Percentiles rank a stretch among this genome's conserved stretches.
These are phyloP conservation scores for Pterobdella sp. DNA, from an alignment of 2,888 invertebrate species.

Conservation along the genomic window DNA sequence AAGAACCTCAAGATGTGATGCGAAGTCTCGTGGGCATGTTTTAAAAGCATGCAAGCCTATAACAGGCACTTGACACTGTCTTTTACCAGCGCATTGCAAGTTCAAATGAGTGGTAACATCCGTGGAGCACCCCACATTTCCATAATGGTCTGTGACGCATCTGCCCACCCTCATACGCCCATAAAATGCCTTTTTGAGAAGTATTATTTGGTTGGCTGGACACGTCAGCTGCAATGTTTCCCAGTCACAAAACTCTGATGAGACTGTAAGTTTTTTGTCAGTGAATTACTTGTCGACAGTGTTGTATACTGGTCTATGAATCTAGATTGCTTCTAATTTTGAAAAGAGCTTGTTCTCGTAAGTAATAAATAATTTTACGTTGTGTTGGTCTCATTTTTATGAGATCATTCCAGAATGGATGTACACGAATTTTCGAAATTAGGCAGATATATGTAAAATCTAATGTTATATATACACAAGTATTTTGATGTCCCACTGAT, in stretches of 20 bases:
- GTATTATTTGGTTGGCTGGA: slow-evolving; percentile 1
- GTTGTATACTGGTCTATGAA: too few relatives aligned
- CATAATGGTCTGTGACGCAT: slow-evolving; percentile 31
- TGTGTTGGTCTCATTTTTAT: too few relatives aligned
- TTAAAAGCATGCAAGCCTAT: slow-evolving; percentile 34
- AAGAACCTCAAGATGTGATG: slow-evolving; percentile 32
- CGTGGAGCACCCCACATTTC: slow-evolving; percentile 31
- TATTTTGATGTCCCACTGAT: too few relatives aligned
- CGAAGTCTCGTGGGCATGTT: slow-evolving; percentile 34
- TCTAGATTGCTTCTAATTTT: too few relatives aligned
- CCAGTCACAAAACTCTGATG: slow-evolving; percentile 29
- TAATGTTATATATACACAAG: too few relatives aligned
- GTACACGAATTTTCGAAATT: too few relatives aligned
- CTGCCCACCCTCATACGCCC: slow-evolving; percentile 30
- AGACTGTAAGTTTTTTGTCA: neutral
- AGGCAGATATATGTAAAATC: too few relatives aligned
- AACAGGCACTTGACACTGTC: slow-evolving; percentile 32
- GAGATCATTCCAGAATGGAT: too few relatives aligned
- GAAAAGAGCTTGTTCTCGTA: too few relatives aligned
- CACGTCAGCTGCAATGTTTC: slow-evolving; percentile 24
- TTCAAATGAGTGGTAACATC: slow-evolving; percentile 32
- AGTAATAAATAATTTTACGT: too few relatives aligned
- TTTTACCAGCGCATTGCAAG: slow-evolving; percentile 27
- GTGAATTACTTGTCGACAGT: too few relatives aligned
- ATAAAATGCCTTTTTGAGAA: slow-evolving; percentile 25